Percentiles rank a stretch among this genome's conserved stretches.
phyloP scores from a whole-genome alignment of 2,113 vertebrate species.

The Leptosomus discolor region DNA sequence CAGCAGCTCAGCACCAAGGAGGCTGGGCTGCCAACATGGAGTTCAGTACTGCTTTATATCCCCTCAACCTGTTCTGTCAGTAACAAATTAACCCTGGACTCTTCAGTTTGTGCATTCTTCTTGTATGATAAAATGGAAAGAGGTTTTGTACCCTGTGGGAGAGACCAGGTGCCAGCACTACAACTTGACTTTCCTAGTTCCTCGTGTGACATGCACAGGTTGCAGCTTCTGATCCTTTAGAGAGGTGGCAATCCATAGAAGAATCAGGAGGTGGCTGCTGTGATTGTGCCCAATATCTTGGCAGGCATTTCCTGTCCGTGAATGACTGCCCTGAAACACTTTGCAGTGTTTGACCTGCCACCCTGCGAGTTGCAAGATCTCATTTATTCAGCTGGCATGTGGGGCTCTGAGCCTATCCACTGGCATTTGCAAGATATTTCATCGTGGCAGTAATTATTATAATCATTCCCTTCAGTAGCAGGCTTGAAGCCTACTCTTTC shows the following conservation, averaged over 20 bases:
- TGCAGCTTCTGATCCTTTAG: not conserved
- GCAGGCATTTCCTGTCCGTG: not conserved
- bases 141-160: not conserved
- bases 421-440: slow-evolving; percentile 14
- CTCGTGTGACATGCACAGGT: accelerated
- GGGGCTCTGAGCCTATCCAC: not conserved
- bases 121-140: not conserved
- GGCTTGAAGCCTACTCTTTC: slow-evolving; percentile 19
- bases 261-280: not conserved
- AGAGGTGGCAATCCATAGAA: not conserved
- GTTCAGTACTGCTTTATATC: not conserved
- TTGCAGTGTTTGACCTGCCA: not conserved
- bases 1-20: not conserved
- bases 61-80: not conserved
- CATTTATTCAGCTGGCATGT: not conserved
- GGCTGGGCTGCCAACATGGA: not conserved
- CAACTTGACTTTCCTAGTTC: not conserved
- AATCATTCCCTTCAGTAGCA: not conserved
- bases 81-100: not conserved
- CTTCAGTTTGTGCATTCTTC: not conserved
- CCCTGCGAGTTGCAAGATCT: not conserved
- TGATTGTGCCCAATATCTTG: not conserved
- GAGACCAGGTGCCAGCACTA: not conserved
- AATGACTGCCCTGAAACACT: not conserved
- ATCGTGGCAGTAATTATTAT: slow-evolving; percentile 29